These are phyloP conservation scores for Laspeyria flexula DNA, from an alignment of 2,888 invertebrate genomes.

Conservation along the genomic window DNA sequence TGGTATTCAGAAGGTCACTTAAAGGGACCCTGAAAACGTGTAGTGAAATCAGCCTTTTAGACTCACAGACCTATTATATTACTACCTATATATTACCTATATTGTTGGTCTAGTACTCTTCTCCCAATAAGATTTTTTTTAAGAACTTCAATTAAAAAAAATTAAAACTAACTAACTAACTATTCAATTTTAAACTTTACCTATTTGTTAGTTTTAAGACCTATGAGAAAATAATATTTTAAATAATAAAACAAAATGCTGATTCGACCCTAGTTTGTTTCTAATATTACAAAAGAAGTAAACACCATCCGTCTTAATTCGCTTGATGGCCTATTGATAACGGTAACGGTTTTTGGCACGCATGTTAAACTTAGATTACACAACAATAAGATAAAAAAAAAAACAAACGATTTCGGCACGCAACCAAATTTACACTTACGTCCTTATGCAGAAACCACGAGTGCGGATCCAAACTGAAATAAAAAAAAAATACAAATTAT, in stretches of 20 bases:
- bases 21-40: no score
- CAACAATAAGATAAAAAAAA: slow-evolving; percentile 42
- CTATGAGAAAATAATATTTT: neutral
- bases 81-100: no score
- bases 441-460: slow-evolving; percentile 16
- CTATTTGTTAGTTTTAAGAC: no score
- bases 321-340: slow-evolving; percentile 68
- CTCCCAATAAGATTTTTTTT: no score
- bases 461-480: slow-evolving; percentile 22
- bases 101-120: no score
- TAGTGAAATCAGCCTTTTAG: no score
- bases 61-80: no score
- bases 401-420: slow-evolving; percentile 13
- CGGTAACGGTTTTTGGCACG: slow-evolving; percentile 45
- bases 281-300: slow-evolving; percentile 47
- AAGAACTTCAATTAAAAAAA: no score
- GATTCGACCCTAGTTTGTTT: slow-evolving; percentile 22
- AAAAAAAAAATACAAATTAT: slow-evolving; percentile 15
- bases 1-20: no score
- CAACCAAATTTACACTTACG: slow-evolving; percentile 44
- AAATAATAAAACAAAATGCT: neutral
- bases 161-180: no score
- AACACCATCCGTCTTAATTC: slow-evolving; percentile 54
- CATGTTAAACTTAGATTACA: slow-evolving; percentile 44
- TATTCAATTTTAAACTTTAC: no score